These are phyloP conservation scores for Typhlichthys subterraneus DNA, from an alignment of 2,797 vertebrate genomes.

Conservation along the genomic window DNA sequence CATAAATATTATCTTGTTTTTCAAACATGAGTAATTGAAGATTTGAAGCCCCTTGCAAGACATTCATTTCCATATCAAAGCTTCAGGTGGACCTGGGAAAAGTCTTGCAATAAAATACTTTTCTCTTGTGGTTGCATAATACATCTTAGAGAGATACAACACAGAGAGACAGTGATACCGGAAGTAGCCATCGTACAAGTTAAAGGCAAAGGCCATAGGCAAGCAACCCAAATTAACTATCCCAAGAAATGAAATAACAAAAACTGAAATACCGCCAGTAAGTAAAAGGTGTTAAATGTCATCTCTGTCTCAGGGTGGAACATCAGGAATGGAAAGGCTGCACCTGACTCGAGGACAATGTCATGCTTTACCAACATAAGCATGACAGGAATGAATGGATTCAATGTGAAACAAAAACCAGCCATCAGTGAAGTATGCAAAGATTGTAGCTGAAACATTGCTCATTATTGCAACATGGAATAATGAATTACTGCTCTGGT, in stretches of 20 bases:
- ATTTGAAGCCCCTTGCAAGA: slow-evolving; percentile 15
- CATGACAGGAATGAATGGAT: no score
- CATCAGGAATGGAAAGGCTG: no score
- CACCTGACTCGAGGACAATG: no score
- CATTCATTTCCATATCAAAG: slow-evolving; percentile 44
- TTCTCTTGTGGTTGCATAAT: slow-evolving; percentile 25
- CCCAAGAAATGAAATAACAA: slow-evolving; percentile 29
- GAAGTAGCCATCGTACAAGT: slow-evolving; percentile 18
- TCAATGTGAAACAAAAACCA: neutral
- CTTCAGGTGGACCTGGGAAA: slow-evolving; percentile 20
- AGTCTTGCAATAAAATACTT: slow-evolving; percentile 20
- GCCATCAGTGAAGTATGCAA: neutral
- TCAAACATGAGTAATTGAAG: slow-evolving; percentile 7
- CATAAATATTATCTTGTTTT: neutral
- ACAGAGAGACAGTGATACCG: slow-evolving; percentile 3
- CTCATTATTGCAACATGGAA: no score
- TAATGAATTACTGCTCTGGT: no score
- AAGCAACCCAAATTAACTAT: slow-evolving; percentile 13
- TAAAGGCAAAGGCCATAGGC: neutral
- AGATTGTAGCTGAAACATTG: no score
- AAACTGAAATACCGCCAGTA: neutral
- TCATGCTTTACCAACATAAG: no score
- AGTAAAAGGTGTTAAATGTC: slow-evolving; percentile 44
- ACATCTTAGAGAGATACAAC: slow-evolving; percentile 19
- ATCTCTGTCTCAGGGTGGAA: slow-evolving; percentile 11